Base-by-base conservation (phyloP, 1,140 invertebrate genomes). In the Anastrepha obliqua region DNA sequence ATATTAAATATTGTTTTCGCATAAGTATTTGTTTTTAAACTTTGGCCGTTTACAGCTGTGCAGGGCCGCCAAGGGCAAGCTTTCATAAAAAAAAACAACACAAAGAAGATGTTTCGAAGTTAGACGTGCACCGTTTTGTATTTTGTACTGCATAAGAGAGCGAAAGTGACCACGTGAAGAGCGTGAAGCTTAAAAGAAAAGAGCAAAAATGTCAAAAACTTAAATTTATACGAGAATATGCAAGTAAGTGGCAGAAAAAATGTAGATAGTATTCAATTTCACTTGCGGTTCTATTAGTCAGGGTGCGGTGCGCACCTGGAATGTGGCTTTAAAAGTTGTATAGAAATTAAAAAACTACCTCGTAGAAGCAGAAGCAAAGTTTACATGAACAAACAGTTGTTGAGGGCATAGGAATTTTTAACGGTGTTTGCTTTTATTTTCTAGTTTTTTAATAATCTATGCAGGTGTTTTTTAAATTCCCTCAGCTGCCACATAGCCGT, bases 1-100 rank as follows among this genome's bases (percentile, higher is more conserved):
- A 81, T 81, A 81, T 58, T 81, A 81, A 81, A 81, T 81, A 81
- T 55, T 81, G 47, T 81, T 81, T 81, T 47, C n/a, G 2, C 15
- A 78, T 2, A 62, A 4, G 15, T 39, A 67, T 67, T 78, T 81
- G n/a, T 81, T 81, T 20, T 58, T 1, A 8, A 11, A 2, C 9
- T 39, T 74, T 74, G 17, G 55, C 2, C 47, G 15, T n/a, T 51
- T 13, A 67, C 70, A n/a, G 70, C 70, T 78, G 44, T 78, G 74
- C 74, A 47, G 8, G 74, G 74, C 29, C 74, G 47, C 51, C 74
- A 58, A 81, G 74, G 74, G 74, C 47, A 81, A 81, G 44, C 47
- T 47, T n/a, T 81, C 74, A 29, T 29, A 29, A 29, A 29, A 29
- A 29, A 29, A 29, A 29, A 29, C 29, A 29, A 0, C 29, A 29